Evolutionary conservation across 2,797 vertebrate species (phyloP).

Genomic region (Cygnus olor): DNA sequence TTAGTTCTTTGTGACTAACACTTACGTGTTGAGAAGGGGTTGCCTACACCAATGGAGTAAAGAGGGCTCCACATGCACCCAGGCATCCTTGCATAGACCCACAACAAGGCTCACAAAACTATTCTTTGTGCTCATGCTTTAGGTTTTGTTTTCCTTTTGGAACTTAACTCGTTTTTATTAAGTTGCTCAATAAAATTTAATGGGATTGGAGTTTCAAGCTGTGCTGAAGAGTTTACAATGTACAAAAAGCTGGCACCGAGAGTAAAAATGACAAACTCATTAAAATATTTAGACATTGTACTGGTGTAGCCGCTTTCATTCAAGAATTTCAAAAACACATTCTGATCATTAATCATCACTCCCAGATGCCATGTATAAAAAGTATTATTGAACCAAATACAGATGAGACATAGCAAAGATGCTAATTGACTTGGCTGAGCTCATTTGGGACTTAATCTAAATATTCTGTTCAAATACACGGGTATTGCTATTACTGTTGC

Average conservation of each 20-base stretch:
- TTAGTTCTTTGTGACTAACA: not conserved
- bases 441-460: not conserved
- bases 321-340: conserved; percentile 37
- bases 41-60: not conserved
- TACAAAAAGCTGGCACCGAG: not conserved
- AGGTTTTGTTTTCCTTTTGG: not conserved
- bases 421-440: conserved; percentile 5
- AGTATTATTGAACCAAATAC: conserved; percentile 2
- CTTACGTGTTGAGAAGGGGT: not conserved
- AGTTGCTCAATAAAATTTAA: conserved; percentile 55
- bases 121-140: not conserved
- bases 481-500: not conserved
- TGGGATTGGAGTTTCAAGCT: conserved; percentile 47
- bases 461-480: not conserved
- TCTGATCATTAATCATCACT: conserved; percentile 5
- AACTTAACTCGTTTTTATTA: conserved; percentile 35
- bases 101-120: not conserved
- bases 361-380: conserved; percentile 1
- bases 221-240: conserved; percentile 54
- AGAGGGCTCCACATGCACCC: not conserved
- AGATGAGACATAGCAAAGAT: conserved; percentile 30
- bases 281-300: conserved; percentile 45
- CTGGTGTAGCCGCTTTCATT: not conserved
- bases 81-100: not conserved
- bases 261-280: not conserved